Evolutionary conservation across 2,113 vertebrate species (phyloP), one percentile per base, ranked within the genome.

Genomic region (Gallinago paraguaiae): DNA sequence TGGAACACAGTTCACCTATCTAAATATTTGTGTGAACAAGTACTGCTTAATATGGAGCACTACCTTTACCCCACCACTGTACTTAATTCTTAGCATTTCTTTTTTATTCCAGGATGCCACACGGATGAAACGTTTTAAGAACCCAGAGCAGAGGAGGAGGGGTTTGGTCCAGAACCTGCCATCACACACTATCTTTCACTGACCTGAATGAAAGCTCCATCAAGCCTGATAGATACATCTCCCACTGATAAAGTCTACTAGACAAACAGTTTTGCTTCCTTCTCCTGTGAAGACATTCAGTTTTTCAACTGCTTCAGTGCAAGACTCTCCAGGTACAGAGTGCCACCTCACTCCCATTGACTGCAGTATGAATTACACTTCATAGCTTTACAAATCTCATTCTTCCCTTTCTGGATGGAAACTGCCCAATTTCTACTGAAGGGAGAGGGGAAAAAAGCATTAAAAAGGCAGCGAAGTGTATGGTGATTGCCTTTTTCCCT

Each of bases 401-500:
- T 91, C 39, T 67, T 92, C 11, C 9, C 28, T 67, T 63, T 76
- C 43, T 79, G 88, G 22, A 74, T 46, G 35, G 59, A 84, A 90
- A 79, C 37, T 84, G 31, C 17, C 30, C 24, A 16, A 19, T 85
- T 81, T 95, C 41, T 79, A 17, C 31, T 15, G 17, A 19, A 80
- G 35, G 18, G 22, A 83, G 43, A 28, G 46, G 23, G 8, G 50
- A 87, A 43, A 82, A 19, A 27, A 33, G 22, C 30, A 75, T 83
- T 85, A 7, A 63, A 91, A 91, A 82, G 45, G 39, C 27, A 82
- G 72, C 17, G 56, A 90, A 89, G 7, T 68, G 20, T 74, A 81
- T 35, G 46, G 25, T 77, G 86, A 94, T 95, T 96, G 74, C 72
- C 37, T 95, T 95, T 88, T 90, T 76, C 23, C 30, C 27, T 64